Conservation (phyloP, 2,888 invertebrate genomes). For the Orchestes rusci region DNA sequence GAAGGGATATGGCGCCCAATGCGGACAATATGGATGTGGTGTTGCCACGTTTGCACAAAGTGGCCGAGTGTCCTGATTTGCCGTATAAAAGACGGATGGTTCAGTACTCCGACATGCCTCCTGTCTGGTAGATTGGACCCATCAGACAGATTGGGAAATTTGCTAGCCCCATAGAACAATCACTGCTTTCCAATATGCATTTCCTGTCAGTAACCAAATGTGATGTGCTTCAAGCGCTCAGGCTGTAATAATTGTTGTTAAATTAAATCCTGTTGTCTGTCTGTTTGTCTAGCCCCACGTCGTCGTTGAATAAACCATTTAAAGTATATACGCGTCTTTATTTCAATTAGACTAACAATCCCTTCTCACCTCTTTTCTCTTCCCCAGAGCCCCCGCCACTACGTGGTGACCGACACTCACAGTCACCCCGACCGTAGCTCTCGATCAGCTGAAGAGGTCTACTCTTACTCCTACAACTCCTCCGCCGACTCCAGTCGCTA, state of each 20-base stretch:
- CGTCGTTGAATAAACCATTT: too few species aligned
- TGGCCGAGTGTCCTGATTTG: constrained; percentile 44
- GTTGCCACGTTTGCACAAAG: constrained; percentile 54
- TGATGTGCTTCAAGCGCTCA: too few species aligned
- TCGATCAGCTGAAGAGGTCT: constrained; percentile 74
- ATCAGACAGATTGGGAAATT: neutral
- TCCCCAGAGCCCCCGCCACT: constrained; percentile 82
- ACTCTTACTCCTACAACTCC: constrained; percentile 76
- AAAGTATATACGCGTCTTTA: too few species aligned
- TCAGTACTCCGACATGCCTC: constrained; percentile 43
- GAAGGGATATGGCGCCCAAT: constrained; percentile 48
- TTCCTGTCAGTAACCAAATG: too few species aligned
- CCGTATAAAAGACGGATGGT: constrained; percentile 46
- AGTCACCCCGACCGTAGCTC: constrained; percentile 56
- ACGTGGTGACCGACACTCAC: constrained; percentile 70
- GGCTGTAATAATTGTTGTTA: too few species aligned
- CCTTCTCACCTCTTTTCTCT: too few species aligned
- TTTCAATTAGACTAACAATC: too few species aligned
- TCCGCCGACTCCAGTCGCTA: constrained; percentile 47
- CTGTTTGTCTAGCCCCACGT: too few species aligned
- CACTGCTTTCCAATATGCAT: too few species aligned
- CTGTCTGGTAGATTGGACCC: constrained; percentile 32
- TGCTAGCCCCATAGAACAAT: too few species aligned
- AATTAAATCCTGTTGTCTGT: too few species aligned
- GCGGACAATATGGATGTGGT: constrained; percentile 56